Percentiles rank a stretch among this genome's conserved stretches.
phyloP scores from a whole-genome alignment of 2,888 invertebrate species.

The Cephalotes varians region DNA sequence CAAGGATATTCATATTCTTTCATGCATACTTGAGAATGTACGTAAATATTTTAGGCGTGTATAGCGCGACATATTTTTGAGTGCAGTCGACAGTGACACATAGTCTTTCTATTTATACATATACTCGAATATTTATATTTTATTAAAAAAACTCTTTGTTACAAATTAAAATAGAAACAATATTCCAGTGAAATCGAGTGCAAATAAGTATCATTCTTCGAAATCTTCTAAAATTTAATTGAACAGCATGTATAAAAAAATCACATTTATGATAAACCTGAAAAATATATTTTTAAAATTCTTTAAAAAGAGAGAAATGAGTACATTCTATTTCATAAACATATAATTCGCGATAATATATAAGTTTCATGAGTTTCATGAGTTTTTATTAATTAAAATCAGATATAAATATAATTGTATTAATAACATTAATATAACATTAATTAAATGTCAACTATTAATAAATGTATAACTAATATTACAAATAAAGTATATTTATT shows the following conservation, averaged over 20 bases:
- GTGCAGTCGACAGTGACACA: constrained; percentile 67
- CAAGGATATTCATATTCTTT: constrained; percentile 43
- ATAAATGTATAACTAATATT: not conserved
- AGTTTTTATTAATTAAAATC: not conserved
- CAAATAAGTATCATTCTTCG: not conserved
- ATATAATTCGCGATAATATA: not conserved
- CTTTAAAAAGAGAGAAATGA: not conserved
- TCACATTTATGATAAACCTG: not conserved
- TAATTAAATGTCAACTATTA: not conserved
- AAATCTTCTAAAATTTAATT: not conserved
- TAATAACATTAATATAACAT: not conserved
- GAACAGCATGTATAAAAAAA: not conserved
- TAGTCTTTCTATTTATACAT: constrained; percentile 38
- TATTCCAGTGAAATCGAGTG: not conserved
- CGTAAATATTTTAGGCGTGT: constrained; percentile 43
- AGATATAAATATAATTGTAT: not conserved
- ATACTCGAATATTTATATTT: constrained; percentile 8
- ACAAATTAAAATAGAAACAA: not conserved
- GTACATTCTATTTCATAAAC: not conserved
- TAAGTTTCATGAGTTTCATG: not conserved
- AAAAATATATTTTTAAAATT: not conserved
- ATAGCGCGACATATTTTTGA: constrained; percentile 43
- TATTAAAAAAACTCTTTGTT: not conserved
- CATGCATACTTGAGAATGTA: constrained; percentile 22
- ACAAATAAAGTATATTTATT: not conserved